Evolutionary conservation across 2,113 vertebrate species (phyloP), one percentile per base, ranked within the genome.

Genomic region (Rhineura floridana): DNA sequence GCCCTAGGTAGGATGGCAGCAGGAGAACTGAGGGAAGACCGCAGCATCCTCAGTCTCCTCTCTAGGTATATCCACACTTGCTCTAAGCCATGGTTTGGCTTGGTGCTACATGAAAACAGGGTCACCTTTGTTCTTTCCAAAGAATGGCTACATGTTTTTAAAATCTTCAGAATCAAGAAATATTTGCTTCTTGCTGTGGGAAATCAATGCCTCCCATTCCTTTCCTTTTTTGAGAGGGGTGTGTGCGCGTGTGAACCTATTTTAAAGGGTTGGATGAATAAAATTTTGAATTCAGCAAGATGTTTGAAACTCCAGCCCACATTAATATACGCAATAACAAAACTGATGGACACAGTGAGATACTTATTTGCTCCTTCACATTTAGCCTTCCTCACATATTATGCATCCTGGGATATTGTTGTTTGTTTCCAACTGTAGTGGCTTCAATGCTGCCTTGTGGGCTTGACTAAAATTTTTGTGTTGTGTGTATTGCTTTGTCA

Each of bases 391-490:
- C 50, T 90, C 17, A 89, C 85, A 73, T 44, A 69, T 21, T 86
- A 55, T 62, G 19, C 65, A 25, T 92, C 89, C 89, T 85, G 89
- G 78, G 91, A 93, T 88, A 85, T 75, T 63, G 1, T 86, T 92
- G 87, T 77, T 83, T 81, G 78, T 84, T 94, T 92, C 85, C 81
- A 78, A 1, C 72, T 75, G 70, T 90, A n/a, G 11, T 77, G 90
- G 88, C 89, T 90, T 72, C 44, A 88, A 90, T 90, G 90, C 87
- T 94, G 93, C 90, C 88, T 86, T 89, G 91, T 85, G 91, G 81
- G 92, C 92, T 95, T 94, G 92, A 89, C 91, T 89, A 73, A 33
- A 83, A 89, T 94, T 90, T 95, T 46, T 84, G 59, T 84, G 86
- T 90, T 91, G 48, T 6, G 3, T 88, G 73, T 93, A 87, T 89